These are phyloP conservation scores for Aphelinus atriplicis DNA, from an alignment of 1,140 invertebrate species.

Conservation along the genomic window DNA sequence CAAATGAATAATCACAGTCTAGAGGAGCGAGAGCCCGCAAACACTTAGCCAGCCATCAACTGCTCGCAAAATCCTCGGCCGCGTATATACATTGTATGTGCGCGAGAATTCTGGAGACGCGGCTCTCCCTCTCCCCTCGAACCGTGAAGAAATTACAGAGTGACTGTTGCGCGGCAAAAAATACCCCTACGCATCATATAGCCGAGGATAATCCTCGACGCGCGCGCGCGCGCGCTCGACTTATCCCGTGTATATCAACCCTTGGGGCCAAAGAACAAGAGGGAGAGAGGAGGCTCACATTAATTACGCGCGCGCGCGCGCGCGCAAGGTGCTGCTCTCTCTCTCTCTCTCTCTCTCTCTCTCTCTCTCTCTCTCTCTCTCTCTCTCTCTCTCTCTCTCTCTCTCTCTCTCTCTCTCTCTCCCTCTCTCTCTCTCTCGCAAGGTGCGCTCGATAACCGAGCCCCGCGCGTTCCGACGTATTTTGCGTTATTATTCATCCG, in stretches of 20 bases:
- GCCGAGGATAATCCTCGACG: no score
- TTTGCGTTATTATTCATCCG: conserved; percentile 36
- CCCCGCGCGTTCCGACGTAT: neutral
- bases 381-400: conserved; percentile 13
- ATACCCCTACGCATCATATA: no score
- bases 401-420: neutral
- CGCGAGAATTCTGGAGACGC: no score
- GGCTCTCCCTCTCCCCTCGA: neutral
- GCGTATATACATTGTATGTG: no score
- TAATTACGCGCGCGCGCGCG: no score
- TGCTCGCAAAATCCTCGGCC: neutral
- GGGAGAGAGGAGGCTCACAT: no score
- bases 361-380: neutral
- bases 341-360: conserved; percentile 1
- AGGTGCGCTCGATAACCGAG: conserved; percentile 13
- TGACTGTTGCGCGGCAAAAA: no score
- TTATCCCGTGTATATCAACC: no score
- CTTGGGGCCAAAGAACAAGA: no score
- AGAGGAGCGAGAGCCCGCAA: neutral
- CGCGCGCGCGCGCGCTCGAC: no score
- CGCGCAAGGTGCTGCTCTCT: neutral
- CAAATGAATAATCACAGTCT: conserved; percentile 2
- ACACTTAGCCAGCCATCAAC: conserved; percentile 13
- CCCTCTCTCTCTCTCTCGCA: neutral
- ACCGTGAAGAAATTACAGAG: no score